Conservation (phyloP, 2,888 invertebrate genomes). For the Diarsia mendica region DNA sequence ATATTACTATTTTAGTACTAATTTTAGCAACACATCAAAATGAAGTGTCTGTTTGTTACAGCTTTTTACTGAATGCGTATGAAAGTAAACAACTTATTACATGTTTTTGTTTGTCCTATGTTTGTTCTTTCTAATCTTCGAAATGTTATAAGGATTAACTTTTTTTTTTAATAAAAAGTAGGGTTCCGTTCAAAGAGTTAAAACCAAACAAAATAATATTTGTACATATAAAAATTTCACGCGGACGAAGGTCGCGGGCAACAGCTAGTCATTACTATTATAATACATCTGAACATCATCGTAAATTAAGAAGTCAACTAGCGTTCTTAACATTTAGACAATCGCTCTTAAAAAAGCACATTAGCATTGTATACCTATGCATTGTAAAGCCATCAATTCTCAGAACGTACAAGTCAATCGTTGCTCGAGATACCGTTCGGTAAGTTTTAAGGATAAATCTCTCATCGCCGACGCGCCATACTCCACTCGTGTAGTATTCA, state of each 20-base stretch:
- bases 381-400: conserved; percentile 54
- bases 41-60: too few species aligned
- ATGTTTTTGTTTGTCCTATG: too few species aligned
- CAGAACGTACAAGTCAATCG: conserved; percentile 75
- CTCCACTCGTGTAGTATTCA: conserved; percentile 70
- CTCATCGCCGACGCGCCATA: conserved; percentile 77
- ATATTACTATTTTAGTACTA: neutral
- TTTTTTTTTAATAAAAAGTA: neutral
- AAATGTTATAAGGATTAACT: neutral
- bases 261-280: neutral
- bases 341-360: conserved; percentile 46
- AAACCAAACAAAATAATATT: too few species aligned
- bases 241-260: too few species aligned
- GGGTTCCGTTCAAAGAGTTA: too few species aligned
- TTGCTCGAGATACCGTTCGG: conserved; percentile 65
- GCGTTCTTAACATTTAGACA: conserved; percentile 21
- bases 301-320: conserved; percentile 17
- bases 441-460: conserved; percentile 81
- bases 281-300: neutral
- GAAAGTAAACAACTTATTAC: too few species aligned
- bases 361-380: conserved; percentile 37
- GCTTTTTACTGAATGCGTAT: too few species aligned
- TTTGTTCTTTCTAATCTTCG: too few species aligned
- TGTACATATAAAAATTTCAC: neutral
- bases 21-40: neutral